Percentiles rank a stretch among this genome's conserved stretches.
phyloP scores from a whole-genome alignment of 2,113 vertebrate genomes.

The human (Homo sapiens) region DNA sequence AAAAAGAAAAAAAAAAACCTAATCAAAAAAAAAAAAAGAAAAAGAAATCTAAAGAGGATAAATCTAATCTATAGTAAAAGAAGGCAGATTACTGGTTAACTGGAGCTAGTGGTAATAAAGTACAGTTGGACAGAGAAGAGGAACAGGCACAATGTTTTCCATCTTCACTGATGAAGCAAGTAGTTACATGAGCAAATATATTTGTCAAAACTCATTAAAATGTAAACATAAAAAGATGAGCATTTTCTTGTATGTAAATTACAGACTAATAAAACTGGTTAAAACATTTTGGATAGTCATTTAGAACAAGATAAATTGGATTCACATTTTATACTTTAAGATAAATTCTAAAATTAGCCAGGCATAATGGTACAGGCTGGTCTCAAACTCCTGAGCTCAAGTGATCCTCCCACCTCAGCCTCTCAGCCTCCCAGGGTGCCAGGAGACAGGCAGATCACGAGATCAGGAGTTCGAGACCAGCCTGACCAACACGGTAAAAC shows the following conservation, averaged over 20 bases:
- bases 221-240: neutral
- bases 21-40: too few relatives aligned
- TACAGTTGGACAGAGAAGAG: neutral
- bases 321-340: neutral
- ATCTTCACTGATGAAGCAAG: neutral
- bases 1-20: too few relatives aligned
- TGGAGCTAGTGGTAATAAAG: neutral
- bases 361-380: too few relatives aligned
- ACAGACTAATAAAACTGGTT: neutral
- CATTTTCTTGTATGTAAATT: neutral
- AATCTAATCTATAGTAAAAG: neutral
- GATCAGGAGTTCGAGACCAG: too few relatives aligned
- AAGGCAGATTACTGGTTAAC: neutral
- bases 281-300: neutral
- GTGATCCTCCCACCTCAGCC: too few relatives aligned
- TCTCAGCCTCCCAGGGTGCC: too few relatives aligned
- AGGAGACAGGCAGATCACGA: too few relatives aligned
- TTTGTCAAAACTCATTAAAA: neutral
- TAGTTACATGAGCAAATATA: neutral
- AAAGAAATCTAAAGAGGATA: neutral
- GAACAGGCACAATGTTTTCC: neutral
- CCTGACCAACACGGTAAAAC: too few relatives aligned
- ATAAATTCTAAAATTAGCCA: too few relatives aligned
- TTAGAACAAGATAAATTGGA: neutral
- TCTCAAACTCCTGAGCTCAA: too few relatives aligned